Percentiles rank a stretch among this genome's conserved stretches.
These are phyloP conservation scores for Cladopsammia gracilis DNA, from an alignment of 64 coral and sea anemone genomes.

Conservation along the genomic window DNA sequence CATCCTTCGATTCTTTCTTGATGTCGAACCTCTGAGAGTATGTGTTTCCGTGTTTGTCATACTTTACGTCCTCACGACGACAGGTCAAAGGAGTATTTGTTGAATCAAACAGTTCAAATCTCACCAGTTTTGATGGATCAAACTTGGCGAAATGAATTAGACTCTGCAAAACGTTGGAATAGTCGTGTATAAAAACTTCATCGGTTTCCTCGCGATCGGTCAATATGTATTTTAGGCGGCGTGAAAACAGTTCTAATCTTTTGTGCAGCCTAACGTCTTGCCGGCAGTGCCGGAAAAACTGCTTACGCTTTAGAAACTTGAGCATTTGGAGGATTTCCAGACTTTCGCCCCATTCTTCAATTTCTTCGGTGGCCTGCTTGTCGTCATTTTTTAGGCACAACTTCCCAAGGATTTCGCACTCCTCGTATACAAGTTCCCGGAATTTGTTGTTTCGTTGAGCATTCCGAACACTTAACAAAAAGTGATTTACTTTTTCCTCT, in stretches of 20 bases:
- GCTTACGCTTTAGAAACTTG: neutral
- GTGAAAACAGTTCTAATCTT: neutral
- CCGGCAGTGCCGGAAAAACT: neutral
- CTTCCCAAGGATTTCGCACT: neutral
- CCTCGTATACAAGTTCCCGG: neutral
- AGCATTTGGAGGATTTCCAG: neutral
- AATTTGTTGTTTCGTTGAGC: neutral
- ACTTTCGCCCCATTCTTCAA: neutral
- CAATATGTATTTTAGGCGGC: neutral
- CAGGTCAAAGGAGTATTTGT: neutral
- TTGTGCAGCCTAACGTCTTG: neutral
- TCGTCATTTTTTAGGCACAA: neutral
- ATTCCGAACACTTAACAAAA: neutral
- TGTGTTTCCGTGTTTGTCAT: neutral
- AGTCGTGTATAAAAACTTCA: neutral
- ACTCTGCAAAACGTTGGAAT: neutral
- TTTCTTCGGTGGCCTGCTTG: neutral
- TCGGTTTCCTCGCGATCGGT: neutral
- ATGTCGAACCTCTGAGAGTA: neutral
- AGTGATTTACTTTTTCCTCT: neutral
- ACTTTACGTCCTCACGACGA: neutral
- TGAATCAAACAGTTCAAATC: constrained; percentile 15
- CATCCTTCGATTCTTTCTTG: neutral
- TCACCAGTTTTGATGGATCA: constrained; percentile 21
- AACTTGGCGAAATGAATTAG: neutral